Percentiles rank a stretch among this genome's conserved stretches.
These are phyloP conservation scores for Piscicola geometra DNA, from an alignment of 2,888 invertebrate genomes.

Conservation along the genomic window DNA sequence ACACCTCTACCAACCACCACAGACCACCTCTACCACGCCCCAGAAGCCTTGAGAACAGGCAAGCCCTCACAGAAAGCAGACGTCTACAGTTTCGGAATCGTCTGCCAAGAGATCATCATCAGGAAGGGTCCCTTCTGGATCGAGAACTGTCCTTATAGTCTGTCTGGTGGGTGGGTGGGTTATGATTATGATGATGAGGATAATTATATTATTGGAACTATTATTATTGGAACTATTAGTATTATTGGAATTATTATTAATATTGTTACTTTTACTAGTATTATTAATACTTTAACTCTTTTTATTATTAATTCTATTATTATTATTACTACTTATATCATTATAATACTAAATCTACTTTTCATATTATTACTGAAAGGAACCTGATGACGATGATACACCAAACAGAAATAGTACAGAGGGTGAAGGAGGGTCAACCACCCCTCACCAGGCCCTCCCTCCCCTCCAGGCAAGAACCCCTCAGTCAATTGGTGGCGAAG, in stretches of 20 bases:
- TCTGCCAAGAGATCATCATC: slow-evolving; percentile 79
- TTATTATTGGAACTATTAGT: too few species aligned
- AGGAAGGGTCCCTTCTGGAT: slow-evolving; percentile 54
- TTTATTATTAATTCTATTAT: too few species aligned
- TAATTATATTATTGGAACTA: too few species aligned
- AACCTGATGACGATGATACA: too few species aligned
- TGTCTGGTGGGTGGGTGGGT: too few species aligned
- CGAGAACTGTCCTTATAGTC: slow-evolving; percentile 42
- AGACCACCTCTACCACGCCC: slow-evolving; percentile 74
- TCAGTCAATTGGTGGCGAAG: slow-evolving; percentile 71
- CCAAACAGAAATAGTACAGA: slow-evolving; percentile 73
- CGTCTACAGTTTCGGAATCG: slow-evolving; percentile 84
- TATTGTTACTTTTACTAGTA: too few species aligned
- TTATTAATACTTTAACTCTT: too few species aligned
- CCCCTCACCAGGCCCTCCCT: slow-evolving; percentile 72
- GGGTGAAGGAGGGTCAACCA: slow-evolving; percentile 64
- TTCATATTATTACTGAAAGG: too few species aligned
- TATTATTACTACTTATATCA: too few species aligned
- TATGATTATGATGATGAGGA: too few species aligned
- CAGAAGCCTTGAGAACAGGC: slow-evolving; percentile 68
- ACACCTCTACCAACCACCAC: not conserved
- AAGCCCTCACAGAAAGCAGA: slow-evolving; percentile 48
- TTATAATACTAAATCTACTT: too few species aligned
- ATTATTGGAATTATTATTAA: too few species aligned
- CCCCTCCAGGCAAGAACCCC: slow-evolving; percentile 46